phyloP scores from a whole-genome alignment of 2,113 vertebrate species.

The Apeltes quadracus region DNA sequence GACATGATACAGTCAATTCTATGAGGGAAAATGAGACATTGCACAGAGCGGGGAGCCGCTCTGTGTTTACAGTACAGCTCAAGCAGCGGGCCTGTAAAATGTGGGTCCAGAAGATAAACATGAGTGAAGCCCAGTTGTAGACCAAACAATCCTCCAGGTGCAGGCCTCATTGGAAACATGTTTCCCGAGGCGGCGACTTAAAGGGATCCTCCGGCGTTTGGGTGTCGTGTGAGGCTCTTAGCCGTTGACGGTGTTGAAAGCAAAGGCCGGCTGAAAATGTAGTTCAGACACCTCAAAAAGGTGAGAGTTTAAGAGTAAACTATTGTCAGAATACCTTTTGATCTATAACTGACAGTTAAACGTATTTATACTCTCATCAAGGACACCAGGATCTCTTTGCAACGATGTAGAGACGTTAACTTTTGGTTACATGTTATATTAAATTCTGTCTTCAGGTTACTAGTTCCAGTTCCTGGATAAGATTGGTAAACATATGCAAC shows the following conservation, averaged over 20 bases:
- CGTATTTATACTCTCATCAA: too few species aligned
- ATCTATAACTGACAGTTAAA: neutral
- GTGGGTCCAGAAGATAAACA: slow-evolving; percentile 30
- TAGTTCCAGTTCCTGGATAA: neutral
- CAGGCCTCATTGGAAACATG: slow-evolving; percentile 43
- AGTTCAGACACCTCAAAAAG: neutral
- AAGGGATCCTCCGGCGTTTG: neutral
- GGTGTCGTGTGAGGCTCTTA: neutral
- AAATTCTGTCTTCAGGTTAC: neutral
- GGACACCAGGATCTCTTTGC: too few species aligned
- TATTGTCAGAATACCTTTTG: neutral
- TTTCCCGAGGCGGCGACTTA: slow-evolving; percentile 9
- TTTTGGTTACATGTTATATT: too few species aligned
- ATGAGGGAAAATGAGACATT: slow-evolving; percentile 60
- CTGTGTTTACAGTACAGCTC: slow-evolving; percentile 54
- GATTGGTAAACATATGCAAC: neutral
- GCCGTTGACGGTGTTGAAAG: neutral
- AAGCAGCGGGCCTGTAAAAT: slow-evolving; percentile 30
- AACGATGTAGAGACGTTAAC: too few species aligned
- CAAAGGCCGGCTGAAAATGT: neutral
- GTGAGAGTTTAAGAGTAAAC: neutral
- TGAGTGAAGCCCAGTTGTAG: slow-evolving; percentile 20
- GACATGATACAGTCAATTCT: slow-evolving; percentile 68
- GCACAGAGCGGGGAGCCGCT: slow-evolving; percentile 33
- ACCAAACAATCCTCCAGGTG: slow-evolving; percentile 49